phyloP scores from a whole-genome alignment of 1,140 invertebrate species.

The Arctopsyche grandis region DNA sequence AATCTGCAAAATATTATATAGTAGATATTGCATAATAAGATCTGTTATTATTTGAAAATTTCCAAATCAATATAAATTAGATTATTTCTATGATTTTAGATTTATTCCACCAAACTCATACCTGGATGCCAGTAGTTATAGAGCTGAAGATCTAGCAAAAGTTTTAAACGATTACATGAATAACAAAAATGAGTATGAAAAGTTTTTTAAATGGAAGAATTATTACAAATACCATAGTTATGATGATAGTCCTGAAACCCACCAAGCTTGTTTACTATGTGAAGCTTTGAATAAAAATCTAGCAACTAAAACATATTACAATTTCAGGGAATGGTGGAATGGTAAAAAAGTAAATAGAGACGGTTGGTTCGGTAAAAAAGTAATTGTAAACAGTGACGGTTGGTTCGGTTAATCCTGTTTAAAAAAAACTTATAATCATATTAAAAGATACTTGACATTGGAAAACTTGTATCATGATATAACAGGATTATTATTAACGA shows the following conservation, averaged over 20 bases:
- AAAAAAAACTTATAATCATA: too few species aligned
- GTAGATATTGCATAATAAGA: too few species aligned
- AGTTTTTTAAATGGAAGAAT: constrained; percentile 57
- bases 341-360: not conserved
- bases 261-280: constrained; percentile 56
- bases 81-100: constrained; percentile 11
- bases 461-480: too few species aligned
- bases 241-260: constrained; percentile 16
- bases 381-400: too few species aligned
- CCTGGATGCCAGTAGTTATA: constrained; percentile 53
- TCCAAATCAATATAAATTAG: too few species aligned
- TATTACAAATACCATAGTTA: constrained; percentile 56
- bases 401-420: too few species aligned
- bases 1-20: too few species aligned
- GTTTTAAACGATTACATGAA: constrained; percentile 56
- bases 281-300: constrained; percentile 48
- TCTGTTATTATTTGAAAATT: too few species aligned
- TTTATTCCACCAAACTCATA: constrained; percentile 55
- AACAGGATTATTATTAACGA: too few species aligned
- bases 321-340: constrained; percentile 34
- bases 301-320: not conserved
- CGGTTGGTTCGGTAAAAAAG: too few species aligned
- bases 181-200: constrained; percentile 56
- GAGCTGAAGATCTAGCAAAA: constrained; percentile 40
- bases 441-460: too few species aligned